Percentiles rank a stretch among this genome's conserved stretches.
Evolutionary conservation across 2,888 invertebrate species (phyloP).

Genomic region (Busseola fusca): DNA sequence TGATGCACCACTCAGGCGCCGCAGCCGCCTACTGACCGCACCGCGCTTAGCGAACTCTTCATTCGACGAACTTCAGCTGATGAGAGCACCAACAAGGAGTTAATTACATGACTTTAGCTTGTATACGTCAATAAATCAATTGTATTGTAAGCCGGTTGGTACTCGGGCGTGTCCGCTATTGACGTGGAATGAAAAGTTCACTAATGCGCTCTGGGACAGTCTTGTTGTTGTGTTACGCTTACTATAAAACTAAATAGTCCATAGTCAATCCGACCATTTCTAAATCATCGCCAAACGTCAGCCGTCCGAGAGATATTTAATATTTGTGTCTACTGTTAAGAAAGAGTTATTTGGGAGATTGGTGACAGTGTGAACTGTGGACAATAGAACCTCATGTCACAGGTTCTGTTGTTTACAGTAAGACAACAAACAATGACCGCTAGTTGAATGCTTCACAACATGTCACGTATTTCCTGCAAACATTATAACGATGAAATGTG

Average conservation of each 20-base stretch:
- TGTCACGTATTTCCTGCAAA: slow-evolving; percentile 79
- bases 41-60: slow-evolving; percentile 88
- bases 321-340: slow-evolving; percentile 72
- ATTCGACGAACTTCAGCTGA: slow-evolving; percentile 75
- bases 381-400: slow-evolving; percentile 64
- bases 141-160: slow-evolving; percentile 37
- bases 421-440: slow-evolving; percentile 77
- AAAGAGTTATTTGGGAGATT: slow-evolving; percentile 65
- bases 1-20: slow-evolving; percentile 91
- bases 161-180: slow-evolving; percentile 37
- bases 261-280: slow-evolving; percentile 76
- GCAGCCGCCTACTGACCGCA: slow-evolving; percentile 93
- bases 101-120: slow-evolving; percentile 42
- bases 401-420: slow-evolving; percentile 67
- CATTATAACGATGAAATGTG: slow-evolving; percentile 69
- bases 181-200: slow-evolving; percentile 87
- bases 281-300: slow-evolving; percentile 70
- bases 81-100: slow-evolving; percentile 41
- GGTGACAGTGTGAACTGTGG: slow-evolving; percentile 66
- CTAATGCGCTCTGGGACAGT: slow-evolving; percentile 79
- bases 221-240: slow-evolving; percentile 82
- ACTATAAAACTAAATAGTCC: slow-evolving; percentile 74
- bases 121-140: slow-evolving; percentile 33
- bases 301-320: slow-evolving; percentile 79
- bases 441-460: slow-evolving; percentile 75